These are phyloP conservation scores for Procavia capensis DNA, from an alignment of 2,113 vertebrate genomes.

Conservation along the genomic window DNA sequence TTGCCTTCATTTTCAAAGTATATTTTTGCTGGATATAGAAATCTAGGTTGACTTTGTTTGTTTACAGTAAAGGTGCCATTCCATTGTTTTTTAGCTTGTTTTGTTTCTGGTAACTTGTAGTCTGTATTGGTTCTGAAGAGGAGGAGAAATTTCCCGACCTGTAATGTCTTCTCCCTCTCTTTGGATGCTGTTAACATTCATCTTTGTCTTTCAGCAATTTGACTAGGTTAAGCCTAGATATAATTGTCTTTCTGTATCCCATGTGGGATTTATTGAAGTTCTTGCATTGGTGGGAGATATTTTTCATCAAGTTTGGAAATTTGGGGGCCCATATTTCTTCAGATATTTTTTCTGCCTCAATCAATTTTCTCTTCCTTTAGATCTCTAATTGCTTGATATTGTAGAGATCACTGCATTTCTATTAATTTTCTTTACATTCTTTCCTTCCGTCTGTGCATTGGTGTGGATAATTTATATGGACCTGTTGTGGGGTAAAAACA, in stretches of 20 bases:
- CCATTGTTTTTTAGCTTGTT: not conserved
- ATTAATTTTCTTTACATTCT: not conserved
- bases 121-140: slow-evolving; percentile 12
- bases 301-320: slow-evolving; percentile 27
- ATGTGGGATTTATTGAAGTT: not conserved
- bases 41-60: slow-evolving; percentile 7
- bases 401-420: not conserved
- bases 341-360: not conserved
- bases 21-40: slow-evolving; percentile 21
- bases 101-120: not conserved
- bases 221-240: not conserved
- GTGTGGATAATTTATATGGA: not conserved
- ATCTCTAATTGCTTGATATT: not conserved
- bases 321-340: not conserved
- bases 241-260: slow-evolving; percentile 3
- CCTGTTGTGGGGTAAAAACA: too few relatives aligned
- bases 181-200: not conserved
- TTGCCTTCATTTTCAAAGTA: slow-evolving; percentile 44
- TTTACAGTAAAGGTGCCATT: not conserved
- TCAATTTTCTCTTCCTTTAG: too few relatives aligned
- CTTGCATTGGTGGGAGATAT: not conserved
- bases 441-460: not conserved
- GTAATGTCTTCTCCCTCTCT: not conserved
- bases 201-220: not conserved
- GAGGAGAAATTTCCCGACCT: not conserved